Evolutionary conservation across 2,113 vertebrate genomes (phyloP), one percentile per base, ranked within the genome.

Genomic region (Gymnobelideus leadbeateri): DNA sequence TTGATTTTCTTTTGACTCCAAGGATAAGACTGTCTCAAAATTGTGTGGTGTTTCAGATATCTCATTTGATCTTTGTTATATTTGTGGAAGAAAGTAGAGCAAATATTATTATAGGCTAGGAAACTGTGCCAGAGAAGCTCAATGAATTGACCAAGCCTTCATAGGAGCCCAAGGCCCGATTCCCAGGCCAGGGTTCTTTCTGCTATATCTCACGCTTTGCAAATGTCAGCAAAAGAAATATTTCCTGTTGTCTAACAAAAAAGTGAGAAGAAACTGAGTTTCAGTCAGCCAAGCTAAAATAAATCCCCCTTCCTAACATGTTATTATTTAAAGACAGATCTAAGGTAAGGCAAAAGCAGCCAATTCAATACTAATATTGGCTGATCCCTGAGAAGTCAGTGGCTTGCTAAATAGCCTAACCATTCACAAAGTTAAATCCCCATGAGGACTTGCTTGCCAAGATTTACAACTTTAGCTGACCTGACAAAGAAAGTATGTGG

Each of bases 1-100:
- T 84, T 43, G 19, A 84, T 84, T 84, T 84, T n/a, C n/a, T 84
- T 84, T 23, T 43, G 68, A 84, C 6, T 43, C 68, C 68, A 84
- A 84, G 68, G 68, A 43, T 43, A 84, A 84, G n/a, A 84, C 8
- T 84, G 68, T 16, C 68, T 84, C 37, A 43, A 19, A 43, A 21
- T n/a, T 19, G 12, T 77, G 5, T 77, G 61, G 68, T 84, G 68
- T 43, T 43, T 43, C 23, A 84, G n/a, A 43, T 43, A 84, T 21
- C n/a, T 84, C n/a, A 84, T 84, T 84, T 84, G 68, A 84, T 84
- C n/a, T 84, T 84, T 43, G n/a, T 84, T 84, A 43, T 84, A 84
- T 84, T 43, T 84, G 68, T 84, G 6, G 68, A 84, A 84, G n/a
- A 84, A 43, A n/a, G n/a, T 23, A 84, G 68, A 84, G 68, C 68